These are phyloP conservation scores for Serilophus lunatus DNA, from an alignment of 2,113 vertebrate species.

Conservation along the genomic window DNA sequence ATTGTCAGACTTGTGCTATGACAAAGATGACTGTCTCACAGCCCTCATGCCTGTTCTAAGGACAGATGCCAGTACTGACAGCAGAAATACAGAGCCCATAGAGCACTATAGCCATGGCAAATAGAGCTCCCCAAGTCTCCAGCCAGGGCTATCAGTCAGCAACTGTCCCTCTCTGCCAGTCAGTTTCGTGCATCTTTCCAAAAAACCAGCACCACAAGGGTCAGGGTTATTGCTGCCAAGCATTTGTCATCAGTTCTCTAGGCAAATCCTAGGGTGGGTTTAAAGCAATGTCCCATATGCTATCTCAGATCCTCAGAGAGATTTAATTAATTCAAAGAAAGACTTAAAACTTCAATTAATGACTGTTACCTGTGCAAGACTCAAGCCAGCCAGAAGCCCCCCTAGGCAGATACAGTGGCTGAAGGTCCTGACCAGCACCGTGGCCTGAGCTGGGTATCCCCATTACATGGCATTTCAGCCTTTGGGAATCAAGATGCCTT, in stretches of 20 bases:
- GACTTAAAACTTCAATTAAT: neutral
- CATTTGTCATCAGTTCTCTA: neutral
- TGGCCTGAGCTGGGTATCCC: neutral
- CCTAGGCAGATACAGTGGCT: neutral
- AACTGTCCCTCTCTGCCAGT: neutral
- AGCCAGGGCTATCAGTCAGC: neutral
- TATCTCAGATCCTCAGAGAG: neutral
- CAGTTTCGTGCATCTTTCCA: neutral
- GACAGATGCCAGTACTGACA: neutral
- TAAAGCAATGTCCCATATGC: rapidly evolving
- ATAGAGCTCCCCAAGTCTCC: neutral
- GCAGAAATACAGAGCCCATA: neutral
- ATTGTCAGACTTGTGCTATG: neutral
- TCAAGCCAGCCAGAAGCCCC: neutral
- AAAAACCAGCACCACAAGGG: neutral
- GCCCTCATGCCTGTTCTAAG: neutral
- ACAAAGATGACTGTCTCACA: neutral
- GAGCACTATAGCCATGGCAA: neutral
- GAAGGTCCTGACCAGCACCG: neutral
- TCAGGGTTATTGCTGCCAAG: neutral
- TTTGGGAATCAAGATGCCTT: rapidly evolving
- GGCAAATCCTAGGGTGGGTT: neutral
- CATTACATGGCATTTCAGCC: rapidly evolving
- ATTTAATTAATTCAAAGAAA: neutral
- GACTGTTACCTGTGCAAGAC: neutral